Evolutionary conservation across 2,113 vertebrate genomes (phyloP).

Genomic region (Echinops telfairi): DNA sequence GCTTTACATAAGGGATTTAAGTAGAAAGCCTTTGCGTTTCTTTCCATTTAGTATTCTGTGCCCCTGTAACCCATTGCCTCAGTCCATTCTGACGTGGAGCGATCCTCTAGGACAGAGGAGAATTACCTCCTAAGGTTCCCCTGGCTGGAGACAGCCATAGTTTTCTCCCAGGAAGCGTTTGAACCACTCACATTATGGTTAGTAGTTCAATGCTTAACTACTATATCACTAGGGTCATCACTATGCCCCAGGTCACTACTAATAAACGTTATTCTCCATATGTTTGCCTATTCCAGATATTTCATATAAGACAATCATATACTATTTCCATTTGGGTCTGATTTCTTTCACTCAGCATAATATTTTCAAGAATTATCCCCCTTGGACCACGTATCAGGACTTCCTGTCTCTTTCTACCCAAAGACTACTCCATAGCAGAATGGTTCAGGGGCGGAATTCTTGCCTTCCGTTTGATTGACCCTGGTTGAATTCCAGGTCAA

Average conservation of each 20-base stretch:
- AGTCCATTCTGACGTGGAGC: neutral
- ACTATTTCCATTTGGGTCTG: neutral
- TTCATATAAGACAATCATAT: neutral
- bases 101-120: too few species aligned
- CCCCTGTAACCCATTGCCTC: neutral
- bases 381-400: neutral
- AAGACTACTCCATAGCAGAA: neutral
- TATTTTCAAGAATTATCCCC: neutral
- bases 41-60: neutral
- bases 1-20: too few species aligned
- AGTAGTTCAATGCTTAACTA: neutral
- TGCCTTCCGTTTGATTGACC: neutral
- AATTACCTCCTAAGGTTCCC: neutral
- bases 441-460: neutral
- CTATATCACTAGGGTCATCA: neutral
- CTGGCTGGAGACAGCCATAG: neutral
- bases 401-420: neutral
- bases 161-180: neutral
- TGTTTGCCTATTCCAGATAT: neutral
- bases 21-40: neutral
- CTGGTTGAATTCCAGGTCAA: neutral
- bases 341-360: neutral
- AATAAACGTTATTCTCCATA: neutral
- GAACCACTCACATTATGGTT: neutral
- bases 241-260: neutral